Evolutionary conservation across 1,140 invertebrate species (phyloP).

Genomic region (Gonatopus flavifemur): DNA sequence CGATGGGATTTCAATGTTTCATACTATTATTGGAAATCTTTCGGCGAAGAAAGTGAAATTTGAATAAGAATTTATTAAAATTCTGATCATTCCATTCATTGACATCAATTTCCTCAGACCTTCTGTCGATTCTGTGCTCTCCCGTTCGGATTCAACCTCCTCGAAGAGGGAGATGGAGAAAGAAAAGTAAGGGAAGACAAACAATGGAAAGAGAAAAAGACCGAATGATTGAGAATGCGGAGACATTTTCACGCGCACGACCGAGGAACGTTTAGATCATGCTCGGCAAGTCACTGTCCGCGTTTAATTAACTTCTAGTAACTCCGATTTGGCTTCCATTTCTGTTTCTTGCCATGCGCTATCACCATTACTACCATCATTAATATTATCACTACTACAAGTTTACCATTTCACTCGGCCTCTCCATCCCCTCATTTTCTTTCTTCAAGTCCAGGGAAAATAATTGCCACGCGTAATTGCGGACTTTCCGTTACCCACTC

Average conservation of each 20-base stretch:
- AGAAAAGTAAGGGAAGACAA: not conserved
- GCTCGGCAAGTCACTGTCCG: constrained; percentile 19
- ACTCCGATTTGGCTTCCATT: constrained; percentile 32
- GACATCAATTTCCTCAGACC: no score
- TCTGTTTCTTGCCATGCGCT: constrained; percentile 8
- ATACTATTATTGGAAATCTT: no score
- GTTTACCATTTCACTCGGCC: not conserved
- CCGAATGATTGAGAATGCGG: constrained; percentile 15
- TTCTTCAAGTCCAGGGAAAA: constrained; percentile 28
- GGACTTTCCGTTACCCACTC: constrained; percentile 22
- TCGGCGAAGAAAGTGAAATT: no score
- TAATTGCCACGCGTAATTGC: constrained; percentile 44
- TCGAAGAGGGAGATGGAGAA: constrained; percentile 2
- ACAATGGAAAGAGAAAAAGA: constrained; percentile 3
- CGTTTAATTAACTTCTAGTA: constrained; percentile 46
- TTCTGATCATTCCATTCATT: no score
- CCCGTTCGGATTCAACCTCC: no score
- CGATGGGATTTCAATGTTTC: no score
- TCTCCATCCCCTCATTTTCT: constrained; percentile 4
- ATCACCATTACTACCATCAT: not conserved
- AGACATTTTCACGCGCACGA: constrained; percentile 14
- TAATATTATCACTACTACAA: not conserved
- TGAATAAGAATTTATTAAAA: no score
- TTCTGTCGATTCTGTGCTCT: no score
- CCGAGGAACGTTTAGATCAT: constrained; percentile 15